Percentiles rank a stretch among this genome's conserved stretches.
phyloP scores from a whole-genome alignment of 1,140 invertebrate genomes.

The Lordiphosa stackelbergi region DNA sequence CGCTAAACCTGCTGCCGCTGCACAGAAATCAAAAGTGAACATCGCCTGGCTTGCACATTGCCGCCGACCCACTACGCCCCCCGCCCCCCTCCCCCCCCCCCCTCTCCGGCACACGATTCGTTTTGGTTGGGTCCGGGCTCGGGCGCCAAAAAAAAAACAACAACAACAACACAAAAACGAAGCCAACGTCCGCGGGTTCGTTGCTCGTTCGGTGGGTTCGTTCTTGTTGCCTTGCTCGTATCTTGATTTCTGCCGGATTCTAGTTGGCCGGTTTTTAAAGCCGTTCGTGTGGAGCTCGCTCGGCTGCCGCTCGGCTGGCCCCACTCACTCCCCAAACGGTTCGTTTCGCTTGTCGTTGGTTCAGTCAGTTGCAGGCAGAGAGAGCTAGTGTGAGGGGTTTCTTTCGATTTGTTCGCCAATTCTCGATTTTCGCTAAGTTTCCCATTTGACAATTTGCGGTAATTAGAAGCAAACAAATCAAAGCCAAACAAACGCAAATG shows the following conservation, averaged over 20 bases:
- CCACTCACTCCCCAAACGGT: constrained; percentile 36
- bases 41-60: constrained; percentile 57
- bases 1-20: constrained; percentile 66
- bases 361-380: constrained; percentile 38
- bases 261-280: constrained; percentile 67
- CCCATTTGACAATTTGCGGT: constrained; percentile 27
- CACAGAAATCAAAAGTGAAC: constrained; percentile 75
- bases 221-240: constrained; percentile 44
- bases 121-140: background rate
- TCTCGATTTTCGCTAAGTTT: constrained; percentile 3
- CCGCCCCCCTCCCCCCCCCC: background rate
- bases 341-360: constrained; percentile 5
- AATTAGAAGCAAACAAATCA: constrained; percentile 19
- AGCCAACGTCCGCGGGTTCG: constrained; percentile 48
- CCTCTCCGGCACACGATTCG: background rate
- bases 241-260: constrained; percentile 60
- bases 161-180: constrained; percentile 21
- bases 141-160: constrained; percentile 19
- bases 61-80: constrained; percentile 1
- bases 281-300: constrained; percentile 36
- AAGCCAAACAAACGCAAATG: background rate
- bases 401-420: constrained; percentile 10
- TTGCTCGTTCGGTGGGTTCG: constrained; percentile 14
- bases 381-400: constrained; percentile 13
- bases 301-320: constrained; percentile 18